Conservation (phyloP, 53 echinoderm and acorn worm species). For the Pentamera pediparva region DNA sequence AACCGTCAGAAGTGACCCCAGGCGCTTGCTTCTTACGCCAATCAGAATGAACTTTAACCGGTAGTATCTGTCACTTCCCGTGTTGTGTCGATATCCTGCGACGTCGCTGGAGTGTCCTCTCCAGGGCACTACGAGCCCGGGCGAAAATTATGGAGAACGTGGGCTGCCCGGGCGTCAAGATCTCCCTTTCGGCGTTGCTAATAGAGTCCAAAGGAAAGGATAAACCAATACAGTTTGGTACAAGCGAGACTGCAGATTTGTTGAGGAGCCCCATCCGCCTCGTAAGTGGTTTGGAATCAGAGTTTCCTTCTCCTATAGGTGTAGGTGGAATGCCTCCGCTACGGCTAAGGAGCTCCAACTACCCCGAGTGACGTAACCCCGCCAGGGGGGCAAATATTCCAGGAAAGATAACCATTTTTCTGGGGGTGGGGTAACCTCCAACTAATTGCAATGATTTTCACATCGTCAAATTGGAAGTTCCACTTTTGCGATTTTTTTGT, state of each 20-base stretch:
- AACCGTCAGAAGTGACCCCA: constrained; percentile 42
- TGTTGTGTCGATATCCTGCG: constrained; percentile 44
- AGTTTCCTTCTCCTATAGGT: no score
- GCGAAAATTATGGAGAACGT: constrained; percentile 36
- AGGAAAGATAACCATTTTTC: no score
- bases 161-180: constrained; percentile 1
- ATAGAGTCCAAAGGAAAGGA: constrained; percentile 47
- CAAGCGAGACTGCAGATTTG: constrained; percentile 47
- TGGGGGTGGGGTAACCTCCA: no score
- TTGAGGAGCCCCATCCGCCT: background rate
- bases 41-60: constrained; percentile 46
- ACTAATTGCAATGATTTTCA: no score
- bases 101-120: constrained; percentile 55
- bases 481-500: no score
- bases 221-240: constrained; percentile 49
- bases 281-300: no score
- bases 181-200: constrained; percentile 55
- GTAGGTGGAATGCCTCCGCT: background rate
- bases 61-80: constrained; percentile 56
- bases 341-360: no score
- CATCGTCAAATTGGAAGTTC: no score
- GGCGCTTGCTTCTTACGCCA: constrained; percentile 41
- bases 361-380: no score
- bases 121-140: constrained; percentile 48
- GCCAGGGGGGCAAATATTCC: no score